phyloP scores from a whole-genome alignment of 2,797 vertebrate genomes.

The Xiphophorus birchmanni region DNA sequence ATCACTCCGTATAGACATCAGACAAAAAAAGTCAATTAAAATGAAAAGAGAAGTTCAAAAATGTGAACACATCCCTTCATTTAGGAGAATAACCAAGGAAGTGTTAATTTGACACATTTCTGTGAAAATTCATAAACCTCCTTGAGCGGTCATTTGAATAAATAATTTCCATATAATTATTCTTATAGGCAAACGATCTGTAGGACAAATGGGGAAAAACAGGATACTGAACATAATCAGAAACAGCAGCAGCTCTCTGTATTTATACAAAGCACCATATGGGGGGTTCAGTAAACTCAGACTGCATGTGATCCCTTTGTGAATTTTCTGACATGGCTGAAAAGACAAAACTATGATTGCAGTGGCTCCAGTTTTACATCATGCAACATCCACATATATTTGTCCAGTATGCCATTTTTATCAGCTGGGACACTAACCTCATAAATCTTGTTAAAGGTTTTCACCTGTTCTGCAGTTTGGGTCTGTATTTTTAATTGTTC shows the following conservation, averaged over 20 bases:
- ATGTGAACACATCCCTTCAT: background rate
- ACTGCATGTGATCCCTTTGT: conserved; percentile 6
- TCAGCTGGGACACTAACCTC: conserved; percentile 15
- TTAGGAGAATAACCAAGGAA: conserved; percentile 3
- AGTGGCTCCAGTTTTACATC: conserved; percentile 37
- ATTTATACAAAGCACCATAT: conserved; percentile 27
- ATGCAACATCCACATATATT: conserved; percentile 47
- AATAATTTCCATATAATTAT: conserved; percentile 10
- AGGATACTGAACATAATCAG: conserved; percentile 16
- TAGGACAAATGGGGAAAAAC: conserved; percentile 30
- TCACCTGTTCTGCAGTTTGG: conserved; percentile 22
- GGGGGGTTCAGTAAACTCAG: conserved; percentile 11
- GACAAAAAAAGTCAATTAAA: background rate
- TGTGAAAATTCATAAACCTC: background rate
- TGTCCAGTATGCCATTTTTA: background rate
- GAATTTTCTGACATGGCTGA: conserved; percentile 14
- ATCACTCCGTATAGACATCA: background rate
- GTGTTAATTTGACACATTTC: conserved; percentile 23
- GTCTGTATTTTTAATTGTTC: conserved; percentile 13
- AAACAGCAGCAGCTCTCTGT: conserved; percentile 26
- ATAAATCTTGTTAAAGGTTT: conserved; percentile 26
- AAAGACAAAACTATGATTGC: conserved; percentile 19
- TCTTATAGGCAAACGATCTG: conserved; percentile 34
- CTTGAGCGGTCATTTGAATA: background rate
- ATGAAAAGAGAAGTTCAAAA: background rate